phyloP scores from a whole-genome alignment of 2,113 vertebrate species.

The Cathartes aura region DNA sequence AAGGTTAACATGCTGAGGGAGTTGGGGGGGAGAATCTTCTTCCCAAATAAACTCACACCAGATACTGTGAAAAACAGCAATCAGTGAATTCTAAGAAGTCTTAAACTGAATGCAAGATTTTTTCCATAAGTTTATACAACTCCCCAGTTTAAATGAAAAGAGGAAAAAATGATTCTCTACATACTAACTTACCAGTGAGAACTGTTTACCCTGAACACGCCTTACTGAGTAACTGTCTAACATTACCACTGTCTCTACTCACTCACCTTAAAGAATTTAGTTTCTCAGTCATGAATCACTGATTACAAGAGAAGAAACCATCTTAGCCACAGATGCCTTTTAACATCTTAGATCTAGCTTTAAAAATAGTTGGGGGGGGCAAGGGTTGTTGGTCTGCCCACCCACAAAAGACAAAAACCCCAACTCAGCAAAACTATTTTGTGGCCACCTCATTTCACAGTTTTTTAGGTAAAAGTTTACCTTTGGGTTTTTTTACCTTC shows the following conservation, averaged over 20 bases:
- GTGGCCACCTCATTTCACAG: not conserved
- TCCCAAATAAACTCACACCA: not conserved
- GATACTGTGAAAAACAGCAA: not conserved
- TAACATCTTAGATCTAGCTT: not conserved
- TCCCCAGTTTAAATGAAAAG: not conserved
- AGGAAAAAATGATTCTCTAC: not conserved
- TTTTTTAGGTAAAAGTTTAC: not conserved
- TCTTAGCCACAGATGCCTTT: not conserved
- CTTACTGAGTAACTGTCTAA: constrained; percentile 48
- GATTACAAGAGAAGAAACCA: constrained; percentile 14
- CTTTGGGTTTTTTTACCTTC: not conserved
- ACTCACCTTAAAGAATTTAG: not conserved
- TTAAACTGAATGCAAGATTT: not conserved
- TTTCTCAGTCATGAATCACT: constrained; percentile 10
- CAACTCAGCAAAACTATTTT: not conserved
- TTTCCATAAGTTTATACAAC: not conserved
- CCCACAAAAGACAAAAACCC: not conserved
- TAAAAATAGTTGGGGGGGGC: not conserved
- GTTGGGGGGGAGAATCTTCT: not conserved
- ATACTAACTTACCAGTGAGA: not conserved
- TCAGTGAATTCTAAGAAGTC: not conserved
- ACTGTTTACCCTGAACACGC: constrained; percentile 19
- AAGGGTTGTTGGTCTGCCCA: not conserved
- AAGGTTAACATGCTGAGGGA: not conserved
- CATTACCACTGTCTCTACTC: not conserved